Percentiles rank a stretch among this genome's conserved stretches.
phyloP scores from a whole-genome alignment of 2,797 vertebrate species.

The Tarsius wallacei region DNA sequence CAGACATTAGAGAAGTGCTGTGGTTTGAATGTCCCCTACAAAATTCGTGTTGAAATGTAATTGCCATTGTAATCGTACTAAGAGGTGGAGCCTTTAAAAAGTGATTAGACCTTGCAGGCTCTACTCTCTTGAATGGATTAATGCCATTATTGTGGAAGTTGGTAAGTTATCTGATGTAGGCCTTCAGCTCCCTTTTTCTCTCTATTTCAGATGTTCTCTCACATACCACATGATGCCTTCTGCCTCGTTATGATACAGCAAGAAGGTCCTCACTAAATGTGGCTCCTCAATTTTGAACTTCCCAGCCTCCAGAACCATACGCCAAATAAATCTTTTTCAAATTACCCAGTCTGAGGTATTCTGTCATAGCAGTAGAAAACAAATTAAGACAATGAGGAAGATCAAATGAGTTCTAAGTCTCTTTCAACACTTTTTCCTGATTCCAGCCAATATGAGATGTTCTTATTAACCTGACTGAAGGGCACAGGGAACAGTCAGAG shows the following conservation, averaged over 20 bases:
- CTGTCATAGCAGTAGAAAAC: neutral
- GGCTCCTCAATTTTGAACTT: neutral
- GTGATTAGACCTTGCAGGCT: neutral
- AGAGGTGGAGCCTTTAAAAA: neutral
- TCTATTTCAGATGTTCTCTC: neutral
- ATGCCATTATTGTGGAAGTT: neutral
- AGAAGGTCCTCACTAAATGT: neutral
- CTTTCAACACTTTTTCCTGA: neutral
- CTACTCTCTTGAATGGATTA: neutral
- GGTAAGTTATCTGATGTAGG: neutral
- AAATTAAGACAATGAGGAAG: neutral
- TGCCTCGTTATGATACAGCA: neutral
- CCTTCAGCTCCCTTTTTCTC: neutral
- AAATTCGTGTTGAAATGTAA: neutral
- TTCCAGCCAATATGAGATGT: neutral
- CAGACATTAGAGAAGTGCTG: neutral
- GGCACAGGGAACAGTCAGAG: too few relatives aligned
- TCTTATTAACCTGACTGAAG: neutral
- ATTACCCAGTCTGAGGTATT: neutral
- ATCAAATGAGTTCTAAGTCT: conserved; percentile 7
- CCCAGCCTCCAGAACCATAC: neutral
- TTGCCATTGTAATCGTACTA: neutral
- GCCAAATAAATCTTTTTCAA: neutral
- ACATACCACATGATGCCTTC: neutral
- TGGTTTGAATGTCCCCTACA: neutral